These are phyloP conservation scores for Leptopilina myrica DNA, from an alignment of 2,888 invertebrate genomes.

Conservation along the genomic window DNA sequence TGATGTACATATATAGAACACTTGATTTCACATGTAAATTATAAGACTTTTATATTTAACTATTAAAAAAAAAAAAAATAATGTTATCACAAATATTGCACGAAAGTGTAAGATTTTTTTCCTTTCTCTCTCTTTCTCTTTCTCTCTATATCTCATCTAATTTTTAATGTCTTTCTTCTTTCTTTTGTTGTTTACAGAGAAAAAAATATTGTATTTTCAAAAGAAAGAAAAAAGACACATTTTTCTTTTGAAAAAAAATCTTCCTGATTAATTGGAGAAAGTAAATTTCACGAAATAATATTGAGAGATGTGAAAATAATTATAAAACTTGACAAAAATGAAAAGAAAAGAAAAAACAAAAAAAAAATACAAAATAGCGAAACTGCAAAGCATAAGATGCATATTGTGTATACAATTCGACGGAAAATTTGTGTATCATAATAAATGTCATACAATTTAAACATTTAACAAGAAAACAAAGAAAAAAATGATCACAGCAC, in stretches of 20 bases:
- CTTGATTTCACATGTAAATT: slow-evolving; percentile 38
- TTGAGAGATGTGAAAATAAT: slow-evolving; percentile 30
- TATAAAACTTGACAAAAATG: slow-evolving; percentile 40
- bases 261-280: not conserved
- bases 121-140: not conserved
- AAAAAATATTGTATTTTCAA: too few species aligned
- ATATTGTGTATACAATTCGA: slow-evolving; percentile 44
- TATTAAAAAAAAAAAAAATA: slow-evolving; percentile 20
- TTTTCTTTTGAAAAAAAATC: too few species aligned
- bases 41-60: slow-evolving; percentile 40
- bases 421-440: slow-evolving; percentile 22
- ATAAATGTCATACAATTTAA: slow-evolving; percentile 9
- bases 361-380: slow-evolving; percentile 43
- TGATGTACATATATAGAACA: slow-evolving; percentile 41
- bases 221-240: too few species aligned
- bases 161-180: slow-evolving; percentile 23
- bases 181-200: slow-evolving; percentile 11
- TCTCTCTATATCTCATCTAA: not conserved
- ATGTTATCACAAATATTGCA: slow-evolving; percentile 36
- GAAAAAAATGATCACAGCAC: slow-evolving; percentile 40
- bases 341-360: slow-evolving; percentile 20
- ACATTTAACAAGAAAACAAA: slow-evolving; percentile 22
- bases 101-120: slow-evolving; percentile 20
- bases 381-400: slow-evolving; percentile 41
- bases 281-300: not conserved